Base-by-base conservation (phyloP, 2,888 invertebrate genomes). In the Bugulina stolonifera region DNA sequence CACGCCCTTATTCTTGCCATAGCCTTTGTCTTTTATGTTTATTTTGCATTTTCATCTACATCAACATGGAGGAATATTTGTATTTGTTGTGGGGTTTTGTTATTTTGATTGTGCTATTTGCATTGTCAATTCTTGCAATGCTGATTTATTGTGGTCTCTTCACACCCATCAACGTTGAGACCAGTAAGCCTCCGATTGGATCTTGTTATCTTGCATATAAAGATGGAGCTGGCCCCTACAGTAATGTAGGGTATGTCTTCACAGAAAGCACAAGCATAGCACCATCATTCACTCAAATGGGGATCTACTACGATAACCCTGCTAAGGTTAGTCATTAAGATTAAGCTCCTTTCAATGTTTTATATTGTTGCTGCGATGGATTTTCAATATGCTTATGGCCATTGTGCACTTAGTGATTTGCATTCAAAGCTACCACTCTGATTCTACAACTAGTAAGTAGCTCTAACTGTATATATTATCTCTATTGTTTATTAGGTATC, bases 221-320 rank as follows among this genome's bases (percentile, higher is more conserved):
- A 75, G 84, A 83, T 76, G 80, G 80, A 22, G 77, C 79, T 55
- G 86, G 86, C 1, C 81, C 85, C 0, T 86, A 86, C 79, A 81
- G 81, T 73, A 80, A 85, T 71, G 78, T 81, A 69, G 85, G 85
- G 2, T 76, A 77, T 1, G 73, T 84, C 18, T 86, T 85, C 76
- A 82, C 83, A 0, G 85, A 86, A 78, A 80, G 81, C 0, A 77
- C 79, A 54, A 77, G 77, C n/a, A 74, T 84, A 34, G 80, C 81
- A 1, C 85, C 86, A 0, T 75, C 79, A 54, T 76, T 80, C 71
- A 80, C 79, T 73, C 78, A 79, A 25, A 76, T 86, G 69, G 86
- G 86, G 1, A 79, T 86, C 3, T 86, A 85, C 76, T 86, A 86
- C 75, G 86, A 86, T 74, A 82, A 85, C 75, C 85, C 85, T 0